Evolutionary conservation across 2,888 invertebrate species (phyloP).

Genomic region (Metacarcinus magister): DNA sequence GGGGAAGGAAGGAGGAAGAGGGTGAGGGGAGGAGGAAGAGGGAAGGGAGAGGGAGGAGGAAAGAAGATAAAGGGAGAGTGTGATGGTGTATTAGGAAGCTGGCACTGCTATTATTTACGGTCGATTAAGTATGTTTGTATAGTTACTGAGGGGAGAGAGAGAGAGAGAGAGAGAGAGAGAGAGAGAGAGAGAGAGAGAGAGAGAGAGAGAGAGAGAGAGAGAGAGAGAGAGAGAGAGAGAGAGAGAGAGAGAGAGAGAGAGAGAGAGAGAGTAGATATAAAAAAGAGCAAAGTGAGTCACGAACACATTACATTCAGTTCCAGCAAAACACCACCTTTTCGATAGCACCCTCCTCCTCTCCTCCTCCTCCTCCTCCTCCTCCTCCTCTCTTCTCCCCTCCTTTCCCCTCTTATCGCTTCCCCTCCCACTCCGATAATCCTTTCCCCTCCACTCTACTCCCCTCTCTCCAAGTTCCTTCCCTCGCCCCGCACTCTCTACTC

Average conservation of each 20-base stretch:
- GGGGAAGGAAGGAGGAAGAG: neutral
- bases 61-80: neutral
- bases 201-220: neutral
- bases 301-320: no score
- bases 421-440: neutral
- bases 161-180: constrained; percentile 2
- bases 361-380: neutral
- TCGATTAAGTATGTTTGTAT: no score
- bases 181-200: constrained; percentile 8
- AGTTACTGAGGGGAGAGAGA: neutral
- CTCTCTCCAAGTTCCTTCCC: neutral
- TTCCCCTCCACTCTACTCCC: neutral
- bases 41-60: neutral
- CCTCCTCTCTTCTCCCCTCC: neutral
- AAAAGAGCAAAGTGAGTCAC: no score
- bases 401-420: no score
- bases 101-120: no score
- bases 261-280: no score
- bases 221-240: no score
- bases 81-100: no score
- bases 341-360: neutral
- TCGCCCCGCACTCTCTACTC: neutral
- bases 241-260: no score
- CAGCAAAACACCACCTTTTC: no score
- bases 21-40: neutral